Percentiles rank a stretch among this genome's conserved stretches.
phyloP scores from a whole-genome alignment of 2,797 vertebrate genomes.

The Characodon lateralis region DNA sequence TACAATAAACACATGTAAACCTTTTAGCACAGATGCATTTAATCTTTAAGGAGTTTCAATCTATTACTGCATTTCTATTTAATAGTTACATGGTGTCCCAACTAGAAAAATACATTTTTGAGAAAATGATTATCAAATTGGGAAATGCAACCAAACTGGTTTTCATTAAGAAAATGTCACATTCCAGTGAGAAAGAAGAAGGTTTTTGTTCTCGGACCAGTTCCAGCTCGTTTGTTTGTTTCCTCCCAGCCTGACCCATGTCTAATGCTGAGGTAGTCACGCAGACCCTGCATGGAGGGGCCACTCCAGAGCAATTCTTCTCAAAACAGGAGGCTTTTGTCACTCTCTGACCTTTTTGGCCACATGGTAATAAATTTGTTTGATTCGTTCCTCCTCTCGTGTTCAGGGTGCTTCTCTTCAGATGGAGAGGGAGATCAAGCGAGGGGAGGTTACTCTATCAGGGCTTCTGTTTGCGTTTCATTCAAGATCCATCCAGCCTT shows the following conservation, averaged over 20 bases:
- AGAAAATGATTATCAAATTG: conserved; percentile 19
- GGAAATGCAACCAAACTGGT: conserved; percentile 39
- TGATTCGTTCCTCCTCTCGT: conserved; percentile 74
- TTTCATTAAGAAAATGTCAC: conserved; percentile 51
- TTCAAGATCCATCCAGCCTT: conserved; percentile 53
- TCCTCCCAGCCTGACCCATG: conserved; percentile 70
- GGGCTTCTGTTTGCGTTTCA: conserved; percentile 35
- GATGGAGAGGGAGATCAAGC: conserved; percentile 39
- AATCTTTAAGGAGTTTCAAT: not conserved
- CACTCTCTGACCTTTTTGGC: conserved; percentile 71
- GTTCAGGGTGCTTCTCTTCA: conserved; percentile 63
- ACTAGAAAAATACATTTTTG: conserved; percentile 22
- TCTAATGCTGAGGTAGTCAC: conserved; percentile 65
- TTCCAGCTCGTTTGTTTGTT: conserved; percentile 32
- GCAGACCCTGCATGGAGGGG: conserved; percentile 46
- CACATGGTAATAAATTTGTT: conserved; percentile 76
- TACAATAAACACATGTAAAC: not conserved
- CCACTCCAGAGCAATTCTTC: conserved; percentile 62
- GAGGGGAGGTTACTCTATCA: conserved; percentile 26
- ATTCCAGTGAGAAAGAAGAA: conserved; percentile 44
- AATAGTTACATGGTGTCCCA: conserved; percentile 12
- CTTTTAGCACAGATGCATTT: not conserved
- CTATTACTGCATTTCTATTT: not conserved
- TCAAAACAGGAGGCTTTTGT: conserved; percentile 82
- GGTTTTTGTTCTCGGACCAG: conserved; percentile 53